Conservation (phyloP, 2,113 vertebrate species). For the Phalacrocorax pelagicus region DNA sequence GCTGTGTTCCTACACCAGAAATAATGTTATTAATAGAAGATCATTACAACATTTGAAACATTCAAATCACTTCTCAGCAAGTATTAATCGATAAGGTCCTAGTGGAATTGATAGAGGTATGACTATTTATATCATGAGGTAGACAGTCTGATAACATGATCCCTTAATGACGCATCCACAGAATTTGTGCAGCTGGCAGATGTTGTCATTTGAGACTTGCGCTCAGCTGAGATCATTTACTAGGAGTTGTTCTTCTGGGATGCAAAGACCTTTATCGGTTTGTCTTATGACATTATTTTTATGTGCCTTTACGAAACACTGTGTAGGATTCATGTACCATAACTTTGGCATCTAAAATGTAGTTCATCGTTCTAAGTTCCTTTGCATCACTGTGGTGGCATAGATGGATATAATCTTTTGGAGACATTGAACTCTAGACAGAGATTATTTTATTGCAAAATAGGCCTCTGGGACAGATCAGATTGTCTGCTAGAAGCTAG, state of each 20-base stretch:
- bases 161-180: background rate
- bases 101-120: background rate
- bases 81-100: background rate
- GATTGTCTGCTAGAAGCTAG: background rate
- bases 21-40: background rate
- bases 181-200: constrained; percentile 43
- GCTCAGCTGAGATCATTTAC: constrained; percentile 41
- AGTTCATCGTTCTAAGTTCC: background rate
- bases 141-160: background rate
- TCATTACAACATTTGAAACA: background rate
- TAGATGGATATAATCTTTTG: background rate
- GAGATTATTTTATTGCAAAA: background rate
- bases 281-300: constrained; percentile 57
- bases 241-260: constrained; percentile 41
- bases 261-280: constrained; percentile 46
- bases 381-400: background rate
- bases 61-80: background rate
- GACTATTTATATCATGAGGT: background rate
- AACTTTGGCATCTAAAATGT: constrained; percentile 19
- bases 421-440: background rate
- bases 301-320: constrained; percentile 36
- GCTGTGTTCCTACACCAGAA: background rate
- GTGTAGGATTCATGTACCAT: background rate
- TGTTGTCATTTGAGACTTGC: constrained; percentile 26
- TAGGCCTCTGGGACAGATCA: background rate